These are phyloP conservation scores for Somateria mollissima DNA, from an alignment of 2,797 vertebrate species.

Conservation along the genomic window DNA sequence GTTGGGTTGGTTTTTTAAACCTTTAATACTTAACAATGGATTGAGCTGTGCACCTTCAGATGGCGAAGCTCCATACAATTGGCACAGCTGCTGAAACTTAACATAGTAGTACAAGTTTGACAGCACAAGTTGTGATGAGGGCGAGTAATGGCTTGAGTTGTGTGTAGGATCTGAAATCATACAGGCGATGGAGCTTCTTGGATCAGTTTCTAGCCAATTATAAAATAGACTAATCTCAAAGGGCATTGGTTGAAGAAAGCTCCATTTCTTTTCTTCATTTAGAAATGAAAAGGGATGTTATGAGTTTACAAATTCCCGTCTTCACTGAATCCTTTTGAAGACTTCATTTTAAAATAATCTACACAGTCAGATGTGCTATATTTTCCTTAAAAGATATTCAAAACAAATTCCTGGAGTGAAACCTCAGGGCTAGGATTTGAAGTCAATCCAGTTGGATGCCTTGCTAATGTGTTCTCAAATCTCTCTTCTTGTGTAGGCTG, in stretches of 20 bases:
- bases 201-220: neutral
- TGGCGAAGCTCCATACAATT: neutral
- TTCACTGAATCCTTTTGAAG: neutral
- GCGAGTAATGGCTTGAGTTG: neutral
- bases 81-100: neutral
- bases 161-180: neutral
- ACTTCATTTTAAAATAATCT: neutral
- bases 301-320: neutral
- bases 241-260: neutral
- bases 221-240: neutral
- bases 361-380: neutral
- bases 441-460: neutral
- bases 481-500: neutral
- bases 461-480: neutral
- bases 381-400: neutral
- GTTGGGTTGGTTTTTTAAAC: neutral
- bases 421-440: neutral
- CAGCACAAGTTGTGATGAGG: neutral
- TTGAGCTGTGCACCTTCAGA: neutral
- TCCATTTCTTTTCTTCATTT: neutral
- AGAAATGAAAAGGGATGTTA: neutral
- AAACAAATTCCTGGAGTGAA: neutral
- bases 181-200: neutral
- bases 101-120: neutral
- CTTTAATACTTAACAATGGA: neutral